Evolutionary conservation across 2,797 vertebrate species (phyloP), one percentile per base, ranked within the genome.

Genomic region (Synanceia verrucosa): DNA sequence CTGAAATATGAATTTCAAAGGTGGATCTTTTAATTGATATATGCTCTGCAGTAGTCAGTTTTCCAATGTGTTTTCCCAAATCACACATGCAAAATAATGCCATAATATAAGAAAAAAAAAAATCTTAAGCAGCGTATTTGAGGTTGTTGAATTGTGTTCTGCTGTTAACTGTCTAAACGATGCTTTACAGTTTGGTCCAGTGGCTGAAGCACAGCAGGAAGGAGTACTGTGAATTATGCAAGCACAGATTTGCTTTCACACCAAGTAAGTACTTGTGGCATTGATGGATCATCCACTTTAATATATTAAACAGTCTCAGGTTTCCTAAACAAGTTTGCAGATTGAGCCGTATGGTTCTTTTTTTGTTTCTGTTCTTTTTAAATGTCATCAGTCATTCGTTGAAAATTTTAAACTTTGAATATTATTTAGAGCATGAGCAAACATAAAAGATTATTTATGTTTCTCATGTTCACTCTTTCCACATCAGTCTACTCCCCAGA

Each of bases 151-250:
- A 16, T 58, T 47, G 0, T 51, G 5, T 33, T 16, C 43, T 41
- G 4, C 12, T 58, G 65, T 55, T 63, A 21, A 81, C 24, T 1
- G 2, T 78, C 28, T 73, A n/a, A 52, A 78, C 76, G 9, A 89
- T 91, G 82, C 79, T 75, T 95, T 93, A 52, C 95, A 99, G 98
- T 94, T 96, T 99, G 96, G 97, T 99, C 94, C 98, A 99, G 84
- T 99, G 98, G 98, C 95, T 99, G 92, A 99, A 99, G 92, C 98
- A 99, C 92, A 99, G 98, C 96, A 96, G 97, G 92, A 99, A 99
- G 95, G 98, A 99, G 93, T 99, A 99, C 91, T 99, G 98, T 94
- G 98, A 99, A 96, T 95, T 99, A 95, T 99, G 98, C 97, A 99
- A 99, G 92, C 98, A 99, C 95, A 95, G 98, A 95, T 99, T 99